Percentiles rank a stretch among this genome's conserved stretches.
Conservation (phyloP, 2,888 invertebrate species). For the Apodemia zela region DNA sequence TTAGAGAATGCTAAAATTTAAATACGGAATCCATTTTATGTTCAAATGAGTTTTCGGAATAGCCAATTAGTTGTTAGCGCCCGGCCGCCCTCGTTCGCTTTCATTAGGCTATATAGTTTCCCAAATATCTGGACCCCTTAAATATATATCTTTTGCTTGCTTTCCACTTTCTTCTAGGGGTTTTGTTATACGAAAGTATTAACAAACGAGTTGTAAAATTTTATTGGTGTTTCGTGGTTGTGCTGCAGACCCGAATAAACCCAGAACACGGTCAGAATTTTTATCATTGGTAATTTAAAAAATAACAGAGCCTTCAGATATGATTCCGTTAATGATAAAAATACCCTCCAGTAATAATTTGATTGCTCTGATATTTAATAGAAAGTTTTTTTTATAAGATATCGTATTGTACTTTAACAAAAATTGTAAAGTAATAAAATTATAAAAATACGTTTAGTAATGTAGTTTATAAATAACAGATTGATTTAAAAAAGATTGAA, state of each 20-base stretch:
- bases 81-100: slow-evolving; percentile 77
- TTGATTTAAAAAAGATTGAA: too few species aligned
- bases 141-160: slow-evolving; percentile 72
- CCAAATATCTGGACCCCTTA: slow-evolving; percentile 75
- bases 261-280: slow-evolving; percentile 3
- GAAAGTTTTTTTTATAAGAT: too few species aligned
- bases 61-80: slow-evolving; percentile 81
- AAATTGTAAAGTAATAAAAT: too few species aligned
- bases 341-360: too few species aligned
- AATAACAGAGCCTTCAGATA: neutral
- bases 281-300: slow-evolving; percentile 7
- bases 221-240: slow-evolving; percentile 61
- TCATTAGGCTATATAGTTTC: slow-evolving; percentile 80
- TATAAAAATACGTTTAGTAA: too few species aligned
- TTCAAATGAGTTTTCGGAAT: slow-evolving; percentile 80
- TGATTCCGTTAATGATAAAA: too few species aligned
- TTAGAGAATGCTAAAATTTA: slow-evolving; percentile 77
- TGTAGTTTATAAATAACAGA: too few species aligned
- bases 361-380: too few species aligned
- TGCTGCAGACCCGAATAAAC: slow-evolving; percentile 15
- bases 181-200: slow-evolving; percentile 51
- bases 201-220: slow-evolving; percentile 65
- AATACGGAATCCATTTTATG: slow-evolving; percentile 80
- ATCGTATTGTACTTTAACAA: too few species aligned
- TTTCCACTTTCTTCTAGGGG: slow-evolving; percentile 71